Percentiles rank a stretch among this genome's conserved stretches.
phyloP scores from a whole-genome alignment of 2,797 vertebrate species.

The Gymnothorax javanicus region DNA sequence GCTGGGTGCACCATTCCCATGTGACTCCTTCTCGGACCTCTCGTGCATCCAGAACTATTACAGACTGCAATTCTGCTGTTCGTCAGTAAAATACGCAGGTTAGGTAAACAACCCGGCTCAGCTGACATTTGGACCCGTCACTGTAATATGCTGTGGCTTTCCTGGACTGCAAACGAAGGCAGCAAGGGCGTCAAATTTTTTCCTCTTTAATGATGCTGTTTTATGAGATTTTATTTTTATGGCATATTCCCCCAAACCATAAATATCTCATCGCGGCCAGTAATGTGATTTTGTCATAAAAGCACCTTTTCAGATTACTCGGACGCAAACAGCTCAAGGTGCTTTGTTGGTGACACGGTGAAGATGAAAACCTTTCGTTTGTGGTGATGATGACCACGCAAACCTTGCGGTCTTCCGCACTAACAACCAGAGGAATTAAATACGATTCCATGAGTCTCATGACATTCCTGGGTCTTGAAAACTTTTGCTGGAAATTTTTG shows the following conservation, averaged over 20 bases:
- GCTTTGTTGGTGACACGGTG: no score
- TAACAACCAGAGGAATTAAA: not conserved
- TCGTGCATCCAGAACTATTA: not conserved
- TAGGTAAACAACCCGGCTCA: slow-evolving; percentile 13
- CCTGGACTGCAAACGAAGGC: not conserved
- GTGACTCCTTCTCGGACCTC: not conserved
- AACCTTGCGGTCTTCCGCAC: not conserved
- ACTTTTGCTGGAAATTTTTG: not conserved
- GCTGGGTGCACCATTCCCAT: not conserved
- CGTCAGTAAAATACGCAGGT: not conserved
- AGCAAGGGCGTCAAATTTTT: no score
- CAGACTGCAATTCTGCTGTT: not conserved
- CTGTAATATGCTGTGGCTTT: not conserved
- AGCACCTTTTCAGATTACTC: no score
- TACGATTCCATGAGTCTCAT: not conserved
- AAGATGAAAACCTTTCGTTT: not conserved
- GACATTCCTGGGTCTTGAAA: not conserved
- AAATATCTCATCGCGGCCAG: no score
- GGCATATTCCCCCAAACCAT: no score
- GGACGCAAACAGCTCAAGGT: no score
- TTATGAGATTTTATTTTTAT: no score
- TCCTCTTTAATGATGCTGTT: no score
- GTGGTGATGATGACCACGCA: not conserved
- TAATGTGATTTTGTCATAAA: no score
- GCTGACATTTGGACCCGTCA: slow-evolving; percentile 18